Percentiles rank a stretch among this genome's conserved stretches.
Evolutionary conservation across 2,888 invertebrate genomes (phyloP).

Genomic region (Lagria hirta): DNA sequence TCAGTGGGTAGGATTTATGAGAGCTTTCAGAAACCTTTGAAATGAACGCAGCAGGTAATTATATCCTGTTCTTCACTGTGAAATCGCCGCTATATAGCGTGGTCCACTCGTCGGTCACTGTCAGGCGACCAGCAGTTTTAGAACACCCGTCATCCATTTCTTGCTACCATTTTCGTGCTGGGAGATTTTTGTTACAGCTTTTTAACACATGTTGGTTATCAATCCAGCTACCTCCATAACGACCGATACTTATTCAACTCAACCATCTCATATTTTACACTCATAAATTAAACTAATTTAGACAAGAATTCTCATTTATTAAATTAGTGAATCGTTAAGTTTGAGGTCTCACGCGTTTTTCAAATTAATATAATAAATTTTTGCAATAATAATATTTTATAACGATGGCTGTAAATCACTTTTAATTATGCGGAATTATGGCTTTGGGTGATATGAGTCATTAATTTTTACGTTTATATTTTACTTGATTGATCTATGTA

Average conservation of each 20-base stretch:
- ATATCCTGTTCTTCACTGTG: slow-evolving; percentile 41
- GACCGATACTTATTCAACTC: slow-evolving; percentile 3
- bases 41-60: slow-evolving; percentile 43
- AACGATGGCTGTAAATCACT: no score
- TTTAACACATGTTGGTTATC: slow-evolving; percentile 18
- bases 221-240: slow-evolving; percentile 15
- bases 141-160: slow-evolving; percentile 25
- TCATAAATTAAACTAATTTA: slow-evolving; percentile 1
- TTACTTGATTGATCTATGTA: no score
- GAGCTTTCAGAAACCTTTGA: slow-evolving; percentile 33
- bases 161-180: slow-evolving; percentile 23
- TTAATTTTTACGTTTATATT: no score
- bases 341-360: no score
- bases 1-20: slow-evolving; percentile 33
- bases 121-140: slow-evolving; percentile 25
- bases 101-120: slow-evolving; percentile 29
- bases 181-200: slow-evolving; percentile 24
- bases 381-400: no score
- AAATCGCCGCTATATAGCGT: slow-evolving; percentile 40
- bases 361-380: no score
- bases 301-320: no score
- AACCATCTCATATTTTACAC: slow-evolving; percentile 2
- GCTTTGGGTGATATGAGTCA: no score
- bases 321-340: no score
- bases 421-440: no score